A percentile compares a stretch with the other conserved stretches of the same genome.
Conservation (phyloP, 2,888 invertebrate genomes). For the Idaea dimidiata region DNA sequence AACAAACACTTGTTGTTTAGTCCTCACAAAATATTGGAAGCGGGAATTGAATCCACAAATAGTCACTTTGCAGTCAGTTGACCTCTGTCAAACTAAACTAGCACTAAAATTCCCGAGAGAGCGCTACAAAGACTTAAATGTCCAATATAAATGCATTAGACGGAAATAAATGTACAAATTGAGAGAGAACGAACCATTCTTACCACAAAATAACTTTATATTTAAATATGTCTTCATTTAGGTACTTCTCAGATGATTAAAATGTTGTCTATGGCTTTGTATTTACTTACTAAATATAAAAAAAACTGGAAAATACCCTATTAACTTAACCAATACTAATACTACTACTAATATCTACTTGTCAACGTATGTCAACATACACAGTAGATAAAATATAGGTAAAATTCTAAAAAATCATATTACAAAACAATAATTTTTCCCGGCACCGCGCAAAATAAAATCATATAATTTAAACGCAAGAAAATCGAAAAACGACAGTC, state of each 20-base stretch:
- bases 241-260: too few relatives aligned
- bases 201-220: neutral
- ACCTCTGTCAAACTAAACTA: neutral
- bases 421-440: neutral
- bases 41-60: neutral
- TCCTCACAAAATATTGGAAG: neutral
- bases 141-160: neutral
- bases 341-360: too few relatives aligned
- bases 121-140: neutral
- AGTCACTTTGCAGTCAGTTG: neutral
- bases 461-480: conserved; percentile 36
- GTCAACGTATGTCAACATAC: too few relatives aligned
- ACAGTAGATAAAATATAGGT: neutral
- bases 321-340: too few relatives aligned
- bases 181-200: neutral
- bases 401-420: neutral
- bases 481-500: conserved; percentile 58
- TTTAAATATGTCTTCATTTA: too few relatives aligned
- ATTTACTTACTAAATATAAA: too few relatives aligned
- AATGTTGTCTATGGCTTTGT: too few relatives aligned
- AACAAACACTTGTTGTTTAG: neutral
- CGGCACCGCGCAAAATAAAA: conserved; percentile 10
- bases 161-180: neutral
- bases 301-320: too few relatives aligned
- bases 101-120: neutral